These are phyloP conservation scores for Falco columbarius DNA, from an alignment of 2,797 vertebrate genomes.

Conservation along the genomic window DNA sequence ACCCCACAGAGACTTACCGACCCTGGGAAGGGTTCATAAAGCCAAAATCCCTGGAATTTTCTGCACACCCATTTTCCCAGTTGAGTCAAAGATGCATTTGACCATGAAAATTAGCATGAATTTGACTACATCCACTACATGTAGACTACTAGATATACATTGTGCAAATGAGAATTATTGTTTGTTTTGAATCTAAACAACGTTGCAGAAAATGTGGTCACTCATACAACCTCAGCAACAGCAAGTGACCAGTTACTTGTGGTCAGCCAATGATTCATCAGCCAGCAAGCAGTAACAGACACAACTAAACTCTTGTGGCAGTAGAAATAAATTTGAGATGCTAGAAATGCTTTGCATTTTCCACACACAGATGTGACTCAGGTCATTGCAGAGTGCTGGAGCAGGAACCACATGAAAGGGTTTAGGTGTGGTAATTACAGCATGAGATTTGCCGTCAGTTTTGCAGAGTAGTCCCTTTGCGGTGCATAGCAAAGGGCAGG, in stretches of 20 bases:
- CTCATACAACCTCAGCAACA: neutral
- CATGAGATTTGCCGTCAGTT: neutral
- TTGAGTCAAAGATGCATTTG: neutral
- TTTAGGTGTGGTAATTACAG: neutral
- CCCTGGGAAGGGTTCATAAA: neutral
- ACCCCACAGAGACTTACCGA: neutral
- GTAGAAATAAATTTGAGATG: neutral
- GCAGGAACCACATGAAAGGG: neutral
- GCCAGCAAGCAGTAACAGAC: neutral
- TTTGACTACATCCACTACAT: neutral
- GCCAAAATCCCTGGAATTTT: neutral
- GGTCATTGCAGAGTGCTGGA: neutral
- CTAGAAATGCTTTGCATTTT: neutral
- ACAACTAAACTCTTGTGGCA: neutral
- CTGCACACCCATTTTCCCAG: neutral
- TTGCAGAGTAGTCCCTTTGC: neutral
- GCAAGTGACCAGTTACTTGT: neutral
- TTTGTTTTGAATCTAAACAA: neutral
- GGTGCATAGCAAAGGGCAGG: neutral
- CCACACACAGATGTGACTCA: neutral
- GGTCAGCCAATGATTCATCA: neutral
- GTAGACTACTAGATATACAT: neutral
- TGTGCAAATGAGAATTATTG: neutral
- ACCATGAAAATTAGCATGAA: neutral
- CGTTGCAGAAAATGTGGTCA: neutral